Conservation (phyloP, 2,113 vertebrate genomes). For the Caloenas nicobarica region DNA sequence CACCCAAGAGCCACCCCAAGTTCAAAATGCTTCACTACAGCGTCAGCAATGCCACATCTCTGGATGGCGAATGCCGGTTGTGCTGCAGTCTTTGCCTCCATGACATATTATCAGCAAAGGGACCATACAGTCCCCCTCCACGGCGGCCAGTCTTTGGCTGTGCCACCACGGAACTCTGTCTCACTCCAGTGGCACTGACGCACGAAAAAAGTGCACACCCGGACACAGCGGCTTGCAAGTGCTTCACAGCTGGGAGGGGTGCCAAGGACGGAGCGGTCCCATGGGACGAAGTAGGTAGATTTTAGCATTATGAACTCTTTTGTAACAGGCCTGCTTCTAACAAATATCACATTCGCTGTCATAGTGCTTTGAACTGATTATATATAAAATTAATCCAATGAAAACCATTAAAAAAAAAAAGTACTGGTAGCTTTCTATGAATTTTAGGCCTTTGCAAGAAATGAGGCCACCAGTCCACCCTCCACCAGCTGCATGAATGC, state of each 20-base stretch:
- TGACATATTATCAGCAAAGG: not conserved
- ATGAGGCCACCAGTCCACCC: not conserved
- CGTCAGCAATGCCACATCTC: not conserved
- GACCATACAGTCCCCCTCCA: not conserved
- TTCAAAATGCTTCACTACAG: not conserved
- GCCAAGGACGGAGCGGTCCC: not conserved
- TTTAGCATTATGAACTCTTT: not conserved
- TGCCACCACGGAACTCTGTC: not conserved
- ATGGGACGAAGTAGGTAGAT: not conserved
- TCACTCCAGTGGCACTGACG: not conserved
- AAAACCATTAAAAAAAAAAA: not conserved
- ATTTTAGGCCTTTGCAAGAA: not conserved
- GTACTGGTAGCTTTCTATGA: not conserved
- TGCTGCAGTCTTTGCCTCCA: not conserved
- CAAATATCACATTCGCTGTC: not conserved
- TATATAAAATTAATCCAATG: not conserved
- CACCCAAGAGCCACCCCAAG: not conserved
- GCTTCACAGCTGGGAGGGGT: not conserved
- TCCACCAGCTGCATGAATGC: not conserved
- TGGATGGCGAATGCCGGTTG: not conserved
- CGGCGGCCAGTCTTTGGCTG: not conserved
- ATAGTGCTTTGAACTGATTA: not conserved
- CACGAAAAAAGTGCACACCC: not conserved
- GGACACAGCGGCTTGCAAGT: not conserved
- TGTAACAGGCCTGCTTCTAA: not conserved